These are phyloP conservation scores for Torymus tubicola DNA, from an alignment of 2,888 invertebrate genomes.

Conservation along the genomic window DNA sequence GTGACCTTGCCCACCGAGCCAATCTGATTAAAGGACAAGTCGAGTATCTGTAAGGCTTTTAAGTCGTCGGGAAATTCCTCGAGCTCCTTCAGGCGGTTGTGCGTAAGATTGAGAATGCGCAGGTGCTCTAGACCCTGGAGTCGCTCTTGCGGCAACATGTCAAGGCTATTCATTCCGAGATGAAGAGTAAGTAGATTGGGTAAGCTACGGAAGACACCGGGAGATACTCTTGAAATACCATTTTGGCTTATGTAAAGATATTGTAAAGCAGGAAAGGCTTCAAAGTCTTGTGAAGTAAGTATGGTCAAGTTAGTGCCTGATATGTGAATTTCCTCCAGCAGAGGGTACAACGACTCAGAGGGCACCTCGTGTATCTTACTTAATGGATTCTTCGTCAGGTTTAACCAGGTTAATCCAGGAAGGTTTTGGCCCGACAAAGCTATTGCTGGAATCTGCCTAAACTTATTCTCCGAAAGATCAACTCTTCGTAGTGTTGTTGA, in stretches of 20 bases:
- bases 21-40: slow-evolving; percentile 90
- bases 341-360: slow-evolving; percentile 84
- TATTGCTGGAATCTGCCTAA: slow-evolving; percentile 87
- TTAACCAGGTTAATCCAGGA: slow-evolving; percentile 85
- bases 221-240: slow-evolving; percentile 87
- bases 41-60: slow-evolving; percentile 86
- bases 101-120: slow-evolving; percentile 88
- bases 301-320: slow-evolving; percentile 89
- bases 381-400: slow-evolving; percentile 90
- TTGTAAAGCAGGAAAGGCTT: slow-evolving; percentile 87
- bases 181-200: slow-evolving; percentile 89
- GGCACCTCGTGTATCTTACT: slow-evolving; percentile 85
- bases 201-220: slow-evolving; percentile 89
- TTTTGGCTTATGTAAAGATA: slow-evolving; percentile 86
- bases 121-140: slow-evolving; percentile 87
- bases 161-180: slow-evolving; percentile 89
- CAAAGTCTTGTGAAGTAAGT: slow-evolving; percentile 91
- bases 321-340: slow-evolving; percentile 87
- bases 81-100: slow-evolving; percentile 88
- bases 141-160: slow-evolving; percentile 89
- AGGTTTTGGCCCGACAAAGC: slow-evolving; percentile 86
- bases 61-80: slow-evolving; percentile 90
- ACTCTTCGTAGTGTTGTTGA: slow-evolving; percentile 85
- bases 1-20: slow-evolving; percentile 86
- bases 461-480: slow-evolving; percentile 87